Percentiles rank a stretch among this genome's conserved stretches.
phyloP scores from a whole-genome alignment of 2,797 vertebrate species.

The Masticophis lateralis region DNA sequence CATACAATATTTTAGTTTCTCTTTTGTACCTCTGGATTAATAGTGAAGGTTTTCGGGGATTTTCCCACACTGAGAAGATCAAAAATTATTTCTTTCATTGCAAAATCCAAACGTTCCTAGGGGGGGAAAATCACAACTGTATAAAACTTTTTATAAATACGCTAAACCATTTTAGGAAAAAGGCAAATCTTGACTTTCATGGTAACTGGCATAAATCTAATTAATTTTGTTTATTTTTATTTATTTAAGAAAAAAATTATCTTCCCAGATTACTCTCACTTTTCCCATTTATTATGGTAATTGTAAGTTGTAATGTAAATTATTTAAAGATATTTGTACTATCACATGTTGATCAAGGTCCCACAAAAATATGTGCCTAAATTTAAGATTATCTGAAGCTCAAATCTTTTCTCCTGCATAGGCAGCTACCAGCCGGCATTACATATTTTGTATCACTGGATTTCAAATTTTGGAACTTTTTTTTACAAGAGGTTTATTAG shows the following conservation, averaged over 20 bases:
- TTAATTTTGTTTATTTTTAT: neutral
- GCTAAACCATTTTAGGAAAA: neutral
- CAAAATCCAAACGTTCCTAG: slow-evolving; percentile 99
- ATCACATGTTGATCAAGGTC: neutral
- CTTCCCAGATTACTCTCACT: neutral
- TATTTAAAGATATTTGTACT: neutral
- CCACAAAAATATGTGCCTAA: neutral
- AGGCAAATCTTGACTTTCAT: neutral
- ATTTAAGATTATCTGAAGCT: neutral
- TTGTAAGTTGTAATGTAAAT: neutral
- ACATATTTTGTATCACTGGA: neutral
- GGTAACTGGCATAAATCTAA: neutral
- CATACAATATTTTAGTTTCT: neutral
- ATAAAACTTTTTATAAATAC: neutral
- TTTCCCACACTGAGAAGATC: slow-evolving; percentile 99
- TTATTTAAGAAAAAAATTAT: neutral
- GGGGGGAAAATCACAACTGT: neutral
- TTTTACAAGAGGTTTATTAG: neutral
- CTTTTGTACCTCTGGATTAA: slow-evolving; percentile 93
- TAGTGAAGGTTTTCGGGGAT: slow-evolving; percentile 96
- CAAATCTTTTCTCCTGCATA: neutral
- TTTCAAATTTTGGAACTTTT: neutral
- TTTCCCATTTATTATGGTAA: neutral
- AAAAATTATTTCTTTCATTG: slow-evolving; percentile 99
- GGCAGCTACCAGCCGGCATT: neutral